phyloP scores from a whole-genome alignment of 1,140 invertebrate species.

The Andricus grossulariae region DNA sequence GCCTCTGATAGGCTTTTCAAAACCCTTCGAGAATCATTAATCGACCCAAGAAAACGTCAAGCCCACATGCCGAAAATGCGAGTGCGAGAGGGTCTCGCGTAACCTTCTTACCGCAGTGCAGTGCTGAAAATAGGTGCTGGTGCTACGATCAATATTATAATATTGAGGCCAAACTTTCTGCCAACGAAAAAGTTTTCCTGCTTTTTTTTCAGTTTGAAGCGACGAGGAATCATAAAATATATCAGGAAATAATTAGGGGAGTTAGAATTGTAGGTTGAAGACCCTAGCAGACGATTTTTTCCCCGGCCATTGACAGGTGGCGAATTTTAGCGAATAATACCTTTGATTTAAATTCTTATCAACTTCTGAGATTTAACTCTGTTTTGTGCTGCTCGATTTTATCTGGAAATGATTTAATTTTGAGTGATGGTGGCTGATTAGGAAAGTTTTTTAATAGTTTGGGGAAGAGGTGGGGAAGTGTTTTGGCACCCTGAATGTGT shows the following conservation, averaged over 20 bases:
- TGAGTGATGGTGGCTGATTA: too few relatives aligned
- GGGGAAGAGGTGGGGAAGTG: not conserved
- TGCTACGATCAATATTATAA: conserved; percentile 56
- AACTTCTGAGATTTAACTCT: not conserved
- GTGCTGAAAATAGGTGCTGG: conserved; percentile 62
- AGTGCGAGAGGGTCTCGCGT: conserved; percentile 37
- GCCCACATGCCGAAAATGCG: conserved; percentile 4
- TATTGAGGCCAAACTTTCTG: conserved; percentile 14
- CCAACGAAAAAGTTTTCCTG: not conserved
- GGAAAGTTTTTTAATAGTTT: not conserved
- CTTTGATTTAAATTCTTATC: too few relatives aligned
- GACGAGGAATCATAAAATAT: too few relatives aligned
- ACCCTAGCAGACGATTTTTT: too few relatives aligned
- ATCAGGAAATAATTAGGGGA: too few relatives aligned
- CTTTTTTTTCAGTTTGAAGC: not conserved
- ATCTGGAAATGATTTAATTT: too few relatives aligned
- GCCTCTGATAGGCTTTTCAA: too few relatives aligned
- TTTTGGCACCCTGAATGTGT: not conserved
- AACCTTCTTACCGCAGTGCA: conserved; percentile 62
- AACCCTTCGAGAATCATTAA: not conserved
- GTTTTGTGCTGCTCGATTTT: not conserved
- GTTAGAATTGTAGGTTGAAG: too few relatives aligned
- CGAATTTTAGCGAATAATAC: too few relatives aligned
- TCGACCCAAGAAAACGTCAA: conserved; percentile 13
- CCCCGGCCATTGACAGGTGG: too few relatives aligned